Percentiles rank a stretch among this genome's conserved stretches.
phyloP scores from a whole-genome alignment of 2,113 vertebrate species.

The Entelurus aequoreus region DNA sequence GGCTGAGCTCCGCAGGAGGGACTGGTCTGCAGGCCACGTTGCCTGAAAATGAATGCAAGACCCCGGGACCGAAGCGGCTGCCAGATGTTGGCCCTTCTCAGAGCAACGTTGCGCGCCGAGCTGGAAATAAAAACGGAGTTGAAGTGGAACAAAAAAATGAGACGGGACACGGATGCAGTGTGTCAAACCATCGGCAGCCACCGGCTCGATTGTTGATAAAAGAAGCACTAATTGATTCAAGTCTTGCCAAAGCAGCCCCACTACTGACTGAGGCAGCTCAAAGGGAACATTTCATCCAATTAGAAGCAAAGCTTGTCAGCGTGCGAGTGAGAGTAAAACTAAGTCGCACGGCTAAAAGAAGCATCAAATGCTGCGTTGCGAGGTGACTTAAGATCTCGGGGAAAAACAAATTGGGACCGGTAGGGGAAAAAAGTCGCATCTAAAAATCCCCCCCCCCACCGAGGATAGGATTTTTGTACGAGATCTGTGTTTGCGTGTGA shows the following conservation, averaged over 20 bases:
- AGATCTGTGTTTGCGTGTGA: slow-evolving; percentile 9
- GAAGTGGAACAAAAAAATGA: slow-evolving; percentile 26
- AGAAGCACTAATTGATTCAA: slow-evolving; percentile 59
- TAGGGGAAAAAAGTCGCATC: not conserved
- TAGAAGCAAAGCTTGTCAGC: slow-evolving; percentile 19
- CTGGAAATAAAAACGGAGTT: slow-evolving; percentile 28
- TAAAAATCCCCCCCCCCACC: not conserved
- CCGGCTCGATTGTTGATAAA: slow-evolving; percentile 48
- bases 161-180: slow-evolving; percentile 13
- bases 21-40: slow-evolving; percentile 54
- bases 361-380: slow-evolving; percentile 1
- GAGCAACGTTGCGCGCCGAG: slow-evolving; percentile 42
- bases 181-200: slow-evolving; percentile 24
- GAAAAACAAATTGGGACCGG: not conserved
- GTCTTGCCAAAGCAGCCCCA: slow-evolving; percentile 25
- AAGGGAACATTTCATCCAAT: slow-evolving; percentile 48
- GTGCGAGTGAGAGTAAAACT: slow-evolving; percentile 24
- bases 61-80: slow-evolving; percentile 45
- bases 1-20: slow-evolving; percentile 55
- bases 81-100: slow-evolving; percentile 64
- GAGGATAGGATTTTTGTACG: not conserved
- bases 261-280: slow-evolving; percentile 29
- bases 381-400: not conserved
- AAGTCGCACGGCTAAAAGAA: slow-evolving; percentile 13
- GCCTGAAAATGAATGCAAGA: slow-evolving; percentile 49